A percentile compares a stretch with the other conserved stretches of the same genome.
Evolutionary conservation across 2,888 invertebrate genomes (phyloP).

Genomic region (Limnephilus auricula): DNA sequence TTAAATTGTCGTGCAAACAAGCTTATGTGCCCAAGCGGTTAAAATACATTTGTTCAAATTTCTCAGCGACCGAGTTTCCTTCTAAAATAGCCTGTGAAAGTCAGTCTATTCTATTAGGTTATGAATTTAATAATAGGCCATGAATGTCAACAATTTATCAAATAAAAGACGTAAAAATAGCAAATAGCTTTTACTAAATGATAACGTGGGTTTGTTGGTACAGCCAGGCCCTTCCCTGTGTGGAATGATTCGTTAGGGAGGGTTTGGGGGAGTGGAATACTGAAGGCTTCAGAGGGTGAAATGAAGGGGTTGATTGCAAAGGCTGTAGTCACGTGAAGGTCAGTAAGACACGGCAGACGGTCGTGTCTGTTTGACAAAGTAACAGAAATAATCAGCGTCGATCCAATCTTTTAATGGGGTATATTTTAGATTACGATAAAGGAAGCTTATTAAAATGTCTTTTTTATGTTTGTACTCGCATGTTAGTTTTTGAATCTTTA

Average conservation of each 20-base stretch:
- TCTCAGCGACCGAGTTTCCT: no score
- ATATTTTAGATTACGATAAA: neutral
- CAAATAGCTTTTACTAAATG: neutral
- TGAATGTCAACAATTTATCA: neutral
- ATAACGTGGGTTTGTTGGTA: neutral
- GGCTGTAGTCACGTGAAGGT: constrained; percentile 38
- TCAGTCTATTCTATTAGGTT: neutral
- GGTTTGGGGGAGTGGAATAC: neutral
- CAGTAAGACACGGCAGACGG: neutral
- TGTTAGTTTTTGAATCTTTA: no score
- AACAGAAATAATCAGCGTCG: neutral
- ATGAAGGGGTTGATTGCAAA: neutral
- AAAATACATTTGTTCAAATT: no score
- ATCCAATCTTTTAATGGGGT: neutral
- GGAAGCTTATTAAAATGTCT: neutral
- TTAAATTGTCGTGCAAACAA: no score
- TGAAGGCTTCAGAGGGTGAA: no score
- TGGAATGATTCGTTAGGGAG: neutral
- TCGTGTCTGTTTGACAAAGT: neutral
- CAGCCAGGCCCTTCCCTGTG: neutral
- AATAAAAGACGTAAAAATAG: neutral
- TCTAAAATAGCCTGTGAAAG: neutral
- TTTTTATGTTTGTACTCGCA: neutral
- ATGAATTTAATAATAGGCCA: neutral
- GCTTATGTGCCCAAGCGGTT: no score